These are phyloP conservation scores for Parapristionchus giblindavisi DNA, from an alignment of 2,888 invertebrate species.

Conservation along the genomic window DNA sequence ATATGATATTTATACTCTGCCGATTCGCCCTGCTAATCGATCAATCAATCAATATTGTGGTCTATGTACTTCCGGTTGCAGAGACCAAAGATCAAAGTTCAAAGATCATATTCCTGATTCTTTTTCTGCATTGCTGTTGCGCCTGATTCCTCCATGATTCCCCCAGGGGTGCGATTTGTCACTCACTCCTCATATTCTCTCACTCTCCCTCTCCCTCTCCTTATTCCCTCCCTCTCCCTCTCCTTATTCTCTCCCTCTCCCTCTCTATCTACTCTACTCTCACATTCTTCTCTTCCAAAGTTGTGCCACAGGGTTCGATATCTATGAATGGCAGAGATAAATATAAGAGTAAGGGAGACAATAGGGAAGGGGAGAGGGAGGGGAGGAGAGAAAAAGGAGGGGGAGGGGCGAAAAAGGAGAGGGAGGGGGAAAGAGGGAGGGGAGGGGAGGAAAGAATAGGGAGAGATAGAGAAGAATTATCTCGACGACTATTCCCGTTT, in stretches of 20 bases:
- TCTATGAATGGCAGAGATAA: constrained; percentile 14
- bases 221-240: constrained; percentile 1
- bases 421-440: neutral
- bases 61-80: too few relatives aligned
- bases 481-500: too few relatives aligned
- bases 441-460: neutral
- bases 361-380: neutral
- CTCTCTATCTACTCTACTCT: too few relatives aligned
- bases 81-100: too few relatives aligned
- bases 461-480: neutral
- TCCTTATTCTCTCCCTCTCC: neutral
- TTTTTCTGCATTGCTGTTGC: too few relatives aligned
- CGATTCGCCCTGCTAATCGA: too few relatives aligned
- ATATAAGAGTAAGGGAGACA: neutral
- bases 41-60: too few relatives aligned
- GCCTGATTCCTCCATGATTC: too few relatives aligned
- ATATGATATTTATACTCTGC: too few relatives aligned
- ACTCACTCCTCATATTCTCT: neutral
- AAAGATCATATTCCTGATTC: too few relatives aligned
- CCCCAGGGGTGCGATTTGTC: neutral
- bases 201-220: neutral
- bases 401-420: neutral
- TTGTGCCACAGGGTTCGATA: neutral
- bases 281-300: neutral
- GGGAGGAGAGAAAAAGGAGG: constrained; percentile 1